Conservation (phyloP, 2,113 vertebrate genomes). For the Neomonachus schauinslandi region DNA sequence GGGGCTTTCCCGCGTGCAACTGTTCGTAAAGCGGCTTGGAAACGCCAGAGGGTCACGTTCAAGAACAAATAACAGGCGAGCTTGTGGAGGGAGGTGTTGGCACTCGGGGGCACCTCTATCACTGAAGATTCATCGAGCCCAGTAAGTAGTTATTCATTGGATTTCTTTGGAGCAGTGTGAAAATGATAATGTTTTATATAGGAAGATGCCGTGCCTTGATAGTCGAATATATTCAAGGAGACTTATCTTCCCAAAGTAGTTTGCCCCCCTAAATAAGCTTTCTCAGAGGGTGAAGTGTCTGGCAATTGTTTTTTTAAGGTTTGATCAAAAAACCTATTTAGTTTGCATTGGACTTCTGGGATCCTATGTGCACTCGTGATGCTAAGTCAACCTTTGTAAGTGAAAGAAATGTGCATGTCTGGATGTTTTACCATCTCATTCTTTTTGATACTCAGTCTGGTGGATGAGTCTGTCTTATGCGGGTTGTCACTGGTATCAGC, state of each 20-base stretch:
- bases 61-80: accelerated
- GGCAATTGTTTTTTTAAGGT: not conserved
- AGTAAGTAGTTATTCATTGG: conserved; percentile 84
- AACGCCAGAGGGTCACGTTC: accelerated
- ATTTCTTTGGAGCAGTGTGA: conserved; percentile 62
- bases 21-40: not conserved
- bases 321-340: not conserved
- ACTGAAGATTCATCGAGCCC: not conserved
- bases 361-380: not conserved
- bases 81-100: accelerated
- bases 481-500: not conserved
- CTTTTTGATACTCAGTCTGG: not conserved
- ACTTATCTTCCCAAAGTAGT: not conserved
- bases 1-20: not conserved
- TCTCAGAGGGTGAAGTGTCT: not conserved
- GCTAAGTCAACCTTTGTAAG: not conserved
- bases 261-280: not conserved
- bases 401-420: not conserved
- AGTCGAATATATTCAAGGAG: conserved; percentile 36
- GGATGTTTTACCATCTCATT: not conserved
- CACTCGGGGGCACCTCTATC: not conserved
- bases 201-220: conserved; percentile 61
- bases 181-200: conserved; percentile 66
- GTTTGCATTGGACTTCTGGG: not conserved
- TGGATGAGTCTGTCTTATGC: not conserved